Evolutionary conservation across 1,140 invertebrate species (phyloP), one percentile per base, ranked within the genome.

Genomic region (Choristoneura fumiferana): DNA sequence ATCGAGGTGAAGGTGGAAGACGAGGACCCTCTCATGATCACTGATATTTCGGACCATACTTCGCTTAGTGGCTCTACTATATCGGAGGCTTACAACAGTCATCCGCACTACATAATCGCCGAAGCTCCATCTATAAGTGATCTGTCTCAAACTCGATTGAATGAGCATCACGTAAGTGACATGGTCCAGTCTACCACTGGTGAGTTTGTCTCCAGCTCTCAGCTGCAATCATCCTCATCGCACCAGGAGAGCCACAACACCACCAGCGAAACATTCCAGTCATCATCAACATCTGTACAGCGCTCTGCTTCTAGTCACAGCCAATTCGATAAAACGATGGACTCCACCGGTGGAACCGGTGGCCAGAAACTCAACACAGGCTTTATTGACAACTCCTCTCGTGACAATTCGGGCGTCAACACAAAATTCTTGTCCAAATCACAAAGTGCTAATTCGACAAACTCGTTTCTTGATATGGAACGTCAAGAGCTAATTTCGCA

Each of bases 1-100:
- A 90, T 90, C 56, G 85, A 90, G 56, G 87, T 90, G 55, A 89
- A 90, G 73, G 87, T 90, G 62, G 89, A 90, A 63, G 84, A 90
- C 61, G 87, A 89, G 58, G 89, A 90, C 62, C 89, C 89, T 35
- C 77, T 90, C 10, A 89, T 89, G 87, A 90, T 90, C 58, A 89
- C 87, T 17, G 89, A 90, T 61, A 72, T 90, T 34, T 86, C 85
- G 38, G 89, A 90, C 60, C 82, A 89, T 52, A 78, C 82, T 37
- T 90, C 89, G 40, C 74, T 89, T 33, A 82, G 79, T 39, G 87
- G 89, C 58, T 89, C 89, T 33, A 87, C 84, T 43, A 74, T 90
- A 65, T 90, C 89, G 4, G 89, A 90, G 62, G 81, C 78, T 67
- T 89, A 90, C 61, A 89, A 86, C 56, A 89, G 84, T 64, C 89